phyloP scores from a whole-genome alignment of 2,113 vertebrate species.

The Smithornis capensis region DNA sequence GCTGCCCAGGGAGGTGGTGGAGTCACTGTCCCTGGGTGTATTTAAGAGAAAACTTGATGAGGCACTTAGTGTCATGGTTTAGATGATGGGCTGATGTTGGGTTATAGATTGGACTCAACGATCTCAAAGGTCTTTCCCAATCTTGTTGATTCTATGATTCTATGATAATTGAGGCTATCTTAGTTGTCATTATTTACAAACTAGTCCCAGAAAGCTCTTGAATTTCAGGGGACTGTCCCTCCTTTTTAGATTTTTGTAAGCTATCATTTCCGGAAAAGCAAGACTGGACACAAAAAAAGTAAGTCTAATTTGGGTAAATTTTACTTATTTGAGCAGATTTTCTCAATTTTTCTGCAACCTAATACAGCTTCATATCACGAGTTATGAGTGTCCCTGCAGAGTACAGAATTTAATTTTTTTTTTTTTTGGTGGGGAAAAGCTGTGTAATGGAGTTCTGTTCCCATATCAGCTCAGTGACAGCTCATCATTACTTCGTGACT shows the following conservation, averaged over 20 bases:
- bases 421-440: background rate
- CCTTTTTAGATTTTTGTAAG: background rate
- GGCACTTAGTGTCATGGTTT: no score
- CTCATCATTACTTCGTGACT: constrained; percentile 1
- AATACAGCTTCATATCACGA: background rate
- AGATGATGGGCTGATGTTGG: no score
- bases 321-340: background rate
- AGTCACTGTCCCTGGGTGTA: no score
- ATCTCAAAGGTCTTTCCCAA: no score
- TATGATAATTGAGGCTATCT: background rate
- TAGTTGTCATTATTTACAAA: background rate
- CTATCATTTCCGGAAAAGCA: background rate
- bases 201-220: background rate
- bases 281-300: background rate
- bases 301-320: background rate
- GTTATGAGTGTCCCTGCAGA: background rate
- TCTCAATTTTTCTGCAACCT: background rate
- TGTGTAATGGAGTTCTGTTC: background rate
- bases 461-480: background rate
- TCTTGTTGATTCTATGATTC: no score
- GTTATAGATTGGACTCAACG: no score
- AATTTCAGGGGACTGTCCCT: background rate
- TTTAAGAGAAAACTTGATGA: no score
- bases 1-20: no score
- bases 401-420: background rate